These are phyloP conservation scores for Orthonevra nobilis DNA, from an alignment of 2,888 invertebrate species.

Conservation along the genomic window DNA sequence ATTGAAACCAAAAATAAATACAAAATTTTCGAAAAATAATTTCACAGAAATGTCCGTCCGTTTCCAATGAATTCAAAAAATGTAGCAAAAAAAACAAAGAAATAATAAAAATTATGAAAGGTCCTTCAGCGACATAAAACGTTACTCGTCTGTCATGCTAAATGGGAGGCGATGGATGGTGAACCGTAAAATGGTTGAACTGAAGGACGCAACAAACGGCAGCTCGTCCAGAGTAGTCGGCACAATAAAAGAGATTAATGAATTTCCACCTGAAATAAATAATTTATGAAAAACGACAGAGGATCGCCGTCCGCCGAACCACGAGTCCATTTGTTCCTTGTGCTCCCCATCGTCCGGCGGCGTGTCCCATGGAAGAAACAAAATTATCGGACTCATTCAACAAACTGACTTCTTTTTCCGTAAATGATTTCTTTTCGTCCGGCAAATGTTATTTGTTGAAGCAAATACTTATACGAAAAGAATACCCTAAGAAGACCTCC, in stretches of 20 bases:
- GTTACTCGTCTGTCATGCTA: constrained; percentile 63
- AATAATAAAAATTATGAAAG: constrained; percentile 17
- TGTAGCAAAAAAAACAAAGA: not conserved
- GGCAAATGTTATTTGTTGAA: constrained; percentile 64
- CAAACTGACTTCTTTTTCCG: constrained; percentile 70
- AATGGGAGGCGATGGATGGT: constrained; percentile 33
- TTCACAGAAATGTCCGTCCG: constrained; percentile 25
- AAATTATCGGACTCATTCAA: constrained; percentile 69
- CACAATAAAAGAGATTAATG: constrained; percentile 70
- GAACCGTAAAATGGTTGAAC: not conserved
- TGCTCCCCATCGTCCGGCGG: constrained; percentile 1
- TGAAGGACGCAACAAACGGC: constrained; percentile 36
- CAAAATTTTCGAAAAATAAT: constrained; percentile 34
- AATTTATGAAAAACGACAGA: constrained; percentile 69
- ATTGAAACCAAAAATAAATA: constrained; percentile 20
- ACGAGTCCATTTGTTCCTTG: constrained; percentile 49
- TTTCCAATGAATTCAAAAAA: not conserved
- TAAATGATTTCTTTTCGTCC: constrained; percentile 69
- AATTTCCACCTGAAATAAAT: constrained; percentile 71
- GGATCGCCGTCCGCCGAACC: constrained; percentile 34
- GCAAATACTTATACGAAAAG: constrained; percentile 33
- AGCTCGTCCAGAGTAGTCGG: constrained; percentile 69
- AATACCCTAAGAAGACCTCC: constrained; percentile 33
- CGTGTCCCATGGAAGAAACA: constrained; percentile 1
- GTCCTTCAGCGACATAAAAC: constrained; percentile 56